Evolutionary conservation across 37 sponge, comb jelly and placozoan genomes (phyloP).

Genomic region (Corticium candelabrum): DNA sequence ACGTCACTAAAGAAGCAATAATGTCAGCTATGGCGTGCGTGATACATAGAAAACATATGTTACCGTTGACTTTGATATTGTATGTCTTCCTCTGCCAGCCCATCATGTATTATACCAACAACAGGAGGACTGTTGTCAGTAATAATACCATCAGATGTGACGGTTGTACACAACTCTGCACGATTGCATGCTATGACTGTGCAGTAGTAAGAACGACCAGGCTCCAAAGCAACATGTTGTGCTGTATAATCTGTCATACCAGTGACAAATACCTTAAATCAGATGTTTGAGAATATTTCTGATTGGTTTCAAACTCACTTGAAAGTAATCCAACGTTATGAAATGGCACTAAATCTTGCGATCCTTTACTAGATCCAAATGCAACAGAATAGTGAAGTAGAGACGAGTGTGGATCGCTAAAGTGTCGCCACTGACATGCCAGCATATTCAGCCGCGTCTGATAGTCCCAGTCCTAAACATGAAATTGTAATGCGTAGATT

Average conservation of each 20-base stretch:
- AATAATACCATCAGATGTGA: background rate
- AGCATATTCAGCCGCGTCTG: background rate
- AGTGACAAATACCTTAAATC: too few species aligned
- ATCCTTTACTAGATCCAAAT: background rate
- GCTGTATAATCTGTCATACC: too few species aligned
- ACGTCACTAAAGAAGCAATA: background rate
- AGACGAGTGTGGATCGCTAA: background rate
- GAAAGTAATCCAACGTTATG: background rate
- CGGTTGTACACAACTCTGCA: background rate
- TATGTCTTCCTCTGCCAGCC: conserved; percentile 9
- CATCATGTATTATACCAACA: conserved; percentile 41
- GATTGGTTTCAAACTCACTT: too few species aligned
- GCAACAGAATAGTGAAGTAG: background rate
- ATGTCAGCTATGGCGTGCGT: too few species aligned
- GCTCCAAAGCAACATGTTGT: too few species aligned
- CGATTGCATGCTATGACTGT: background rate
- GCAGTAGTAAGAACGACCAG: background rate
- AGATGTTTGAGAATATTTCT: too few species aligned
- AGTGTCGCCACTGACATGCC: background rate
- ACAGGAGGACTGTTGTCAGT: conserved; percentile 55
- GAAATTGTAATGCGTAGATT: background rate
- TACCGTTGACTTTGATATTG: background rate
- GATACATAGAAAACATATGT: too few species aligned
- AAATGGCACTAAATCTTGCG: background rate
- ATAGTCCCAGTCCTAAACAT: background rate